Percentiles rank a stretch among this genome's conserved stretches.
Evolutionary conservation across 2,888 invertebrate species (phyloP).

Genomic region (Drosophila conformis): DNA sequence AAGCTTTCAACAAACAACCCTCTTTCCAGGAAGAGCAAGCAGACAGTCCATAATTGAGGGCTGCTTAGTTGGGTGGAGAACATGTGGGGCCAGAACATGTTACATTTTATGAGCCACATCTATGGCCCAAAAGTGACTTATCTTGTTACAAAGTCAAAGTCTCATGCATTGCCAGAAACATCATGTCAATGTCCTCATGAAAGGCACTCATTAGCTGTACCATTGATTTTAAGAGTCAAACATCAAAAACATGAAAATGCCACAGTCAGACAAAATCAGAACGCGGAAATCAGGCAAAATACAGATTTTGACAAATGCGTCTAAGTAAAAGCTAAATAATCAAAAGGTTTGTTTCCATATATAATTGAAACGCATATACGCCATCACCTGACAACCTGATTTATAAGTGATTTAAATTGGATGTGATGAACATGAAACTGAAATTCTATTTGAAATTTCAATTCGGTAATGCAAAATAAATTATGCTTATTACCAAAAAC

Average conservation of each 20-base stretch:
- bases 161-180: slow-evolving; percentile 23
- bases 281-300: neutral
- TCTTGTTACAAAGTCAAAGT: slow-evolving; percentile 56
- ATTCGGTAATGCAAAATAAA: neutral
- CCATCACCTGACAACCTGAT: neutral
- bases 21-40: slow-evolving; percentile 24
- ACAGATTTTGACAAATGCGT: neutral
- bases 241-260: slow-evolving; percentile 23
- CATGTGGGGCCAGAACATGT: slow-evolving; percentile 22
- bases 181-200: slow-evolving; percentile 31
- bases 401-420: neutral
- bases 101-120: slow-evolving; percentile 53
- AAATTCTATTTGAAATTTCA: neutral
- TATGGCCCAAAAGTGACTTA: slow-evolving; percentile 68
- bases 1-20: slow-evolving; percentile 53
- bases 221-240: slow-evolving; percentile 32
- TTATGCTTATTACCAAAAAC: neutral
- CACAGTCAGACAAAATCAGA: slow-evolving; percentile 6
- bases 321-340: neutral
- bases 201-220: slow-evolving; percentile 20
- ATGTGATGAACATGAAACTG: neutral
- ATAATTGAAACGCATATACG: neutral
- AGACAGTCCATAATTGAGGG: slow-evolving; percentile 62
- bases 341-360: too few species aligned
- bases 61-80: neutral